A percentile compares a stretch with the other conserved stretches of the same genome.
phyloP scores from a whole-genome alignment of 2,797 vertebrate genomes.

The Urosaurus nigricauda region DNA sequence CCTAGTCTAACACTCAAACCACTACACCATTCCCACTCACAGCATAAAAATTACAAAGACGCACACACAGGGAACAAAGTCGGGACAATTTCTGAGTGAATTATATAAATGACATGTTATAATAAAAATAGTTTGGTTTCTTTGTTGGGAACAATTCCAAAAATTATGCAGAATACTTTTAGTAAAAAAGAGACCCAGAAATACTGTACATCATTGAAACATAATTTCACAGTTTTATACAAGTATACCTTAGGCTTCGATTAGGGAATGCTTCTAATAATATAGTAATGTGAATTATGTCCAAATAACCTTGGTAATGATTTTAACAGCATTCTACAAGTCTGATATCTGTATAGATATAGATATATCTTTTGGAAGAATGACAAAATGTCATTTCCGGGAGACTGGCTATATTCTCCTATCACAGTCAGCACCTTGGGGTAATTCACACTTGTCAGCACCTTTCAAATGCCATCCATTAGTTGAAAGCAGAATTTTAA shows the following conservation, averaged over 20 bases:
- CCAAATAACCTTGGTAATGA: not conserved
- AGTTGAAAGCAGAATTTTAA: conserved; percentile 11
- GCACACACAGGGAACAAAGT: no score
- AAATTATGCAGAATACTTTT: not conserved
- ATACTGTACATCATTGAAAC: not conserved
- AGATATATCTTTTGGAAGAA: not conserved
- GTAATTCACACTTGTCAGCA: conserved; percentile 21
- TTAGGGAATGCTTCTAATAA: not conserved
- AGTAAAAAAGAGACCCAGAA: not conserved
- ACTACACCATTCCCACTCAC: no score
- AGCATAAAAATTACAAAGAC: no score
- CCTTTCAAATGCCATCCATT: conserved; percentile 4
- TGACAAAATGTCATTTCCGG: not conserved
- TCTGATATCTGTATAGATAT: not conserved
- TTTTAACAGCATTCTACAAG: not conserved
- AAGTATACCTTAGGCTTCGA: not conserved
- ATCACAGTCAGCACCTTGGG: not conserved
- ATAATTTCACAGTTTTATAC: not conserved
- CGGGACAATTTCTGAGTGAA: not conserved
- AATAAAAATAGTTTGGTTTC: not conserved
- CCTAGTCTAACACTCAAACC: no score
- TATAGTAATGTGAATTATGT: not conserved
- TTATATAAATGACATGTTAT: not conserved
- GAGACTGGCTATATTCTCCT: not conserved
- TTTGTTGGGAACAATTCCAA: not conserved